These are phyloP conservation scores for Apis florea DNA, from an alignment of 1,140 invertebrate species.

Conservation along the genomic window DNA sequence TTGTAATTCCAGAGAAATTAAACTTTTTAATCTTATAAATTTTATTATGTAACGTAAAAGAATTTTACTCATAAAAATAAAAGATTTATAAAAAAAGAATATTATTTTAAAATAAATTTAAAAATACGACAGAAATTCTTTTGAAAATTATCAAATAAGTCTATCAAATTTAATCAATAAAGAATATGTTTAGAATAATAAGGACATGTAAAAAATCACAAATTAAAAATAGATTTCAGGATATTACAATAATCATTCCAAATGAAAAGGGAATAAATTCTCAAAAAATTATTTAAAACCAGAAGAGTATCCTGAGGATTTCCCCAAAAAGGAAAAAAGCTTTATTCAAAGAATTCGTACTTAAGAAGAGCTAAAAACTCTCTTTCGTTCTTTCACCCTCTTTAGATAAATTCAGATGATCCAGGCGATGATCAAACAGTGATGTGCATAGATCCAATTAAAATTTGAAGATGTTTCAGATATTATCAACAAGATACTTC, in stretches of 20 bases:
- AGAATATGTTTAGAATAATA: too few species aligned
- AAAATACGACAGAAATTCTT: too few species aligned
- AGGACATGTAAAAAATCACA: too few species aligned
- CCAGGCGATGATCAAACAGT: slow-evolving; percentile 37
- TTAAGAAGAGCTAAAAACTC: background rate
- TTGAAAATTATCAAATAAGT: too few species aligned
- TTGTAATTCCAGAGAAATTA: background rate
- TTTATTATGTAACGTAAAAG: background rate
- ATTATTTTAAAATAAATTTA: too few species aligned
- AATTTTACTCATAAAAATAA: background rate
- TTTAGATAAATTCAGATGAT: slow-evolving; percentile 26
- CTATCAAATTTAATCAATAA: too few species aligned
- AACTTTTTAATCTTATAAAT: background rate
- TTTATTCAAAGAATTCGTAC: background rate
- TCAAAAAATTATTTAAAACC: background rate
- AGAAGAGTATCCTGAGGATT: background rate
- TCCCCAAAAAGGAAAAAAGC: background rate
- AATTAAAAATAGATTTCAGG: too few species aligned
- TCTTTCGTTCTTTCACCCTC: slow-evolving; percentile 14
- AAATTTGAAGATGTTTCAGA: slow-evolving; percentile 68
- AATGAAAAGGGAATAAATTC: background rate
- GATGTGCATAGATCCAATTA: slow-evolving; percentile 73
- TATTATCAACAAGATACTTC: slow-evolving; percentile 64
- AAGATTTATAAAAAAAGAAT: background rate
- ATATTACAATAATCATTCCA: background rate